Evolutionary conservation across 2,888 invertebrate genomes (phyloP).

Genomic region (Carabus problematicus): DNA sequence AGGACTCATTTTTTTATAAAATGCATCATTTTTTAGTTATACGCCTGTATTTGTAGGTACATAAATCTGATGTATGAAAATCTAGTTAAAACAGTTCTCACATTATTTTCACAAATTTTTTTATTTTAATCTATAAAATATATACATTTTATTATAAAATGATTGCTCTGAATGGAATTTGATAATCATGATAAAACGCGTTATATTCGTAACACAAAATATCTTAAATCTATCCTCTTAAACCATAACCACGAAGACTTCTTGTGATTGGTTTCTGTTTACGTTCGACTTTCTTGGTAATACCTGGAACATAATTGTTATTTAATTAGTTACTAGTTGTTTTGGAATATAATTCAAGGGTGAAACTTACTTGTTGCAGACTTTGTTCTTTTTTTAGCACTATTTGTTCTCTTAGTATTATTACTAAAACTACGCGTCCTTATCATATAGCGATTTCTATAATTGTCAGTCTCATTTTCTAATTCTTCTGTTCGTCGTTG

Average conservation of each 20-base stretch:
- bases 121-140: too few relatives aligned
- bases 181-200: too few relatives aligned
- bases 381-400: constrained; percentile 1
- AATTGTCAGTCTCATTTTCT: constrained; percentile 55
- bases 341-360: neutral
- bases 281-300: constrained; percentile 7
- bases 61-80: too few relatives aligned
- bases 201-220: neutral
- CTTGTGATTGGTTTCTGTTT: neutral
- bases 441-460: constrained; percentile 5
- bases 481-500: constrained; percentile 58
- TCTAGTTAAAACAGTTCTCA: too few relatives aligned
- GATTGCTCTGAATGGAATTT: too few relatives aligned
- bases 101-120: too few relatives aligned
- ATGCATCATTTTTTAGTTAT: too few relatives aligned
- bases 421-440: constrained; percentile 13
- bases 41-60: too few relatives aligned
- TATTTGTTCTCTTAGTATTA: constrained; percentile 18
- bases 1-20: too few relatives aligned
- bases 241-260: constrained; percentile 10
- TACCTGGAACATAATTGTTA: constrained; percentile 10
- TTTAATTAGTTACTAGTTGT: constrained; percentile 20
- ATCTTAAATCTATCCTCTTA: constrained; percentile 13
- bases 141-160: constrained; percentile 17
- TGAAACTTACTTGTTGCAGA: constrained; percentile 26